These are phyloP conservation scores for Lepidocyrtinus sp. DNA, from an alignment of 2,888 invertebrate species.

Conservation along the genomic window DNA sequence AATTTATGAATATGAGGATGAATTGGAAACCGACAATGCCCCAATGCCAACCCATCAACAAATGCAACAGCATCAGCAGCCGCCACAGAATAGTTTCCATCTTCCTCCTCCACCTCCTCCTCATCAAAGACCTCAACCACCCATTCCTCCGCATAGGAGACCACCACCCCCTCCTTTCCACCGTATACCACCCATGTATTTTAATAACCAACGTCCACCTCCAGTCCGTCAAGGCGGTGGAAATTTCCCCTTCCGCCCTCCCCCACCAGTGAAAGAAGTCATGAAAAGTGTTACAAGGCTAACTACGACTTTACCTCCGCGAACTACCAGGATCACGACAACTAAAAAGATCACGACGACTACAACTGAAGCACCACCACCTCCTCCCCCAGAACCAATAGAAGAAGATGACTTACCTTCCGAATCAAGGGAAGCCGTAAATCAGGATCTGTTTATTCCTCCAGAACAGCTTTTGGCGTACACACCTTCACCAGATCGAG, in stretches of 20 bases:
- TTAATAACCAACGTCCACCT: constrained; percentile 49
- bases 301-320: not conserved
- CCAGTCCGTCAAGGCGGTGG: constrained; percentile 42
- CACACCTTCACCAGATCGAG: constrained; percentile 46
- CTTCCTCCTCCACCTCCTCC: constrained; percentile 31
- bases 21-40: constrained; percentile 5
- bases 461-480: constrained; percentile 52
- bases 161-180: constrained; percentile 49
- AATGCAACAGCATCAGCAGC: constrained; percentile 16
- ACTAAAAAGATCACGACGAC: not conserved
- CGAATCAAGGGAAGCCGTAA: constrained; percentile 31
- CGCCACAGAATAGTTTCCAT: constrained; percentile 32
- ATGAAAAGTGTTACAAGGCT: constrained; percentile 39
- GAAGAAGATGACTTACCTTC: not conserved
- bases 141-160: constrained; percentile 32
- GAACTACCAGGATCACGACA: constrained; percentile 8
- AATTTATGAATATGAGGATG: constrained; percentile 34
- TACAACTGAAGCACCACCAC: not conserved
- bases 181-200: constrained; percentile 47
- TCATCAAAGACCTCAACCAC: constrained; percentile 28
- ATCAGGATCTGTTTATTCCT: constrained; percentile 47
- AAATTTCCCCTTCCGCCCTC: constrained; percentile 64
- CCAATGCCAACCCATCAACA: constrained; percentile 19
- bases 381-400: not conserved
- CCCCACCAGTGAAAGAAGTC: constrained; percentile 65